phyloP scores from a whole-genome alignment of 2,888 invertebrate species.

The Amphipoea lucens region DNA sequence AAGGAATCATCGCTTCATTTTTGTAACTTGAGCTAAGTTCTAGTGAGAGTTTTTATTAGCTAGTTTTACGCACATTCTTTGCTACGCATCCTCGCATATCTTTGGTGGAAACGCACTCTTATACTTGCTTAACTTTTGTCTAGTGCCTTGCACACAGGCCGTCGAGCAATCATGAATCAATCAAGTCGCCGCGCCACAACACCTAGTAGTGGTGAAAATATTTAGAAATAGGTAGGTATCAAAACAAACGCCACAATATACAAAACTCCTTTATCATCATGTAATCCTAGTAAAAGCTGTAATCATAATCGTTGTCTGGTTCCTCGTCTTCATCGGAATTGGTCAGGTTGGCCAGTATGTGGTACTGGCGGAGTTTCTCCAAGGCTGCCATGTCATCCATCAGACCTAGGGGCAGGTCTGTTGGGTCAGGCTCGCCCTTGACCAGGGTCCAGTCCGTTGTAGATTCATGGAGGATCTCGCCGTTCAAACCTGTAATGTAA shows the following conservation, averaged over 20 bases:
- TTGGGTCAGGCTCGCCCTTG: slow-evolving; percentile 74
- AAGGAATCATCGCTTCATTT: not conserved
- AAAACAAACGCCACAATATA: slow-evolving; percentile 36
- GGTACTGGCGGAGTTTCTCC: slow-evolving; percentile 82
- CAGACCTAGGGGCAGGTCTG: slow-evolving; percentile 73
- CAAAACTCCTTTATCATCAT: slow-evolving; percentile 61
- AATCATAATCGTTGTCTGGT: slow-evolving; percentile 82
- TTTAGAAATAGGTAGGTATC: not conserved
- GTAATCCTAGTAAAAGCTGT: slow-evolving; percentile 81
- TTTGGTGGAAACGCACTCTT: not conserved
- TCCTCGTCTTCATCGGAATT: slow-evolving; percentile 77
- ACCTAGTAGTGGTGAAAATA: not conserved
- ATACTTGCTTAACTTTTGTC: not conserved
- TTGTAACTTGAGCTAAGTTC: not conserved
- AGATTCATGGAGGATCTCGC: slow-evolving; percentile 78
- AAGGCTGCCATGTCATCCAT: slow-evolving; percentile 76
- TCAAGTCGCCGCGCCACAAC: no score
- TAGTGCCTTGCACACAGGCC: no score
- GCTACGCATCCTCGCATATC: not conserved
- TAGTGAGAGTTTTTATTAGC: not conserved
- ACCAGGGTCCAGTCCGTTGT: slow-evolving; percentile 81
- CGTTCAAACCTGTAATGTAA: slow-evolving; percentile 75
- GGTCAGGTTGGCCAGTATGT: slow-evolving; percentile 79
- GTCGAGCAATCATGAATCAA: not conserved
- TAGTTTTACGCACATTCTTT: not conserved